Conservation (phyloP, 2,888 invertebrate species). For the Drosophila phalerata region DNA sequence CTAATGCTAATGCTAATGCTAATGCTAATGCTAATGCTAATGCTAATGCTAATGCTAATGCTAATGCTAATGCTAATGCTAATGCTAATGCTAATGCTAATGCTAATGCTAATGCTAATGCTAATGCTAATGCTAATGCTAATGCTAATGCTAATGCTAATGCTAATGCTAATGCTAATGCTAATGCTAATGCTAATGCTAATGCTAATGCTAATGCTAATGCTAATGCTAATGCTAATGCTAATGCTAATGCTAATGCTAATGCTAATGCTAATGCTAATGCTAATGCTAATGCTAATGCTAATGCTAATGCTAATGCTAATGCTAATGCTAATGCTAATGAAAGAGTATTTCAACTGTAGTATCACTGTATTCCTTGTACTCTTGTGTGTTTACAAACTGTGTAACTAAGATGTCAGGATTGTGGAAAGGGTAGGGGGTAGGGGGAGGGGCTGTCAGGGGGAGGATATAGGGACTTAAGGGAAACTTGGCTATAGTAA, state of each 20-base stretch:
- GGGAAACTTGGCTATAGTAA: background rate
- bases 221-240: slow-evolving; percentile 5
- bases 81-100: background rate
- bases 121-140: background rate
- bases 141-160: too few species aligned
- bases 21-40: too few species aligned
- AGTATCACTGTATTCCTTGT: background rate
- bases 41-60: slow-evolving; percentile 10
- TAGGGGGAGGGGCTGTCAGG: too few species aligned
- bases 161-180: slow-evolving; percentile 11
- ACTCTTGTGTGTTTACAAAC: background rate
- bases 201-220: slow-evolving; percentile 7
- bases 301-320: slow-evolving; percentile 7
- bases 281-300: slow-evolving; percentile 4
- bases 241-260: slow-evolving; percentile 4
- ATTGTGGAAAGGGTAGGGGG: too few species aligned
- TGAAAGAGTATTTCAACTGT: background rate
- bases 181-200: slow-evolving; percentile 5
- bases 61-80: background rate
- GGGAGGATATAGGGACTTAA: background rate
- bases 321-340: slow-evolving; percentile 4
- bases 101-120: slow-evolving; percentile 1
- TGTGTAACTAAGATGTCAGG: too few species aligned
- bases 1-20: too few species aligned
- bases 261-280: slow-evolving; percentile 5